Evolutionary conservation across 2,888 invertebrate genomes (phyloP).

Genomic region (Synanthedon formicaeformis): DNA sequence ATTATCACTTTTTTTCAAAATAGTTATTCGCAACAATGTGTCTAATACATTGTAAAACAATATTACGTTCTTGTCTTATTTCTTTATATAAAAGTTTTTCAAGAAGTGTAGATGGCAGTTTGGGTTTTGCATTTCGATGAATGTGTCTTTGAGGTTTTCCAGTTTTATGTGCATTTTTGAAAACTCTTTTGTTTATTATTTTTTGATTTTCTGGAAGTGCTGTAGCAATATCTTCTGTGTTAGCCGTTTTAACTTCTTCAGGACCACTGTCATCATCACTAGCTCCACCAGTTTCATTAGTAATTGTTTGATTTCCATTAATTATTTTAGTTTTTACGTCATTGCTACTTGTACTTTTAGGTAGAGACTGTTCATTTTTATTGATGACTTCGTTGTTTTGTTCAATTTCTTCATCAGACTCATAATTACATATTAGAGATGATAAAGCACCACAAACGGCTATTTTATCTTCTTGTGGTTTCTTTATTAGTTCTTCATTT

Average conservation of each 20-base stretch:
- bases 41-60: constrained; percentile 87
- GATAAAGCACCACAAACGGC: constrained; percentile 66
- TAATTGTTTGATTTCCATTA: constrained; percentile 1
- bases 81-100: constrained; percentile 80
- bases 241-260: constrained; percentile 35
- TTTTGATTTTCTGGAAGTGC: constrained; percentile 1
- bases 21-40: constrained; percentile 82
- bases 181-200: neutral
- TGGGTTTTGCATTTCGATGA: constrained; percentile 19
- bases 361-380: constrained; percentile 1
- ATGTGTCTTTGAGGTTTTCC: constrained; percentile 6
- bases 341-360: constrained; percentile 3
- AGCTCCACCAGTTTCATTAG: constrained; percentile 2
- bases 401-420: constrained; percentile 49
- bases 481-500: constrained; percentile 6
- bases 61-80: constrained; percentile 87
- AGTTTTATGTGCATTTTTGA: constrained; percentile 9
- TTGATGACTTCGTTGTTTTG: constrained; percentile 9
- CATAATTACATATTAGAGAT: constrained; percentile 70
- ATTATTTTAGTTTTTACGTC: constrained; percentile 4
- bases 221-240: constrained; percentile 2
- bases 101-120: constrained; percentile 71
- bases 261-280: constrained; percentile 59
- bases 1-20: constrained; percentile 59
- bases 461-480: constrained; percentile 14